phyloP scores from a whole-genome alignment of 2,888 invertebrate species.

The Nemotelus nigrinus region DNA sequence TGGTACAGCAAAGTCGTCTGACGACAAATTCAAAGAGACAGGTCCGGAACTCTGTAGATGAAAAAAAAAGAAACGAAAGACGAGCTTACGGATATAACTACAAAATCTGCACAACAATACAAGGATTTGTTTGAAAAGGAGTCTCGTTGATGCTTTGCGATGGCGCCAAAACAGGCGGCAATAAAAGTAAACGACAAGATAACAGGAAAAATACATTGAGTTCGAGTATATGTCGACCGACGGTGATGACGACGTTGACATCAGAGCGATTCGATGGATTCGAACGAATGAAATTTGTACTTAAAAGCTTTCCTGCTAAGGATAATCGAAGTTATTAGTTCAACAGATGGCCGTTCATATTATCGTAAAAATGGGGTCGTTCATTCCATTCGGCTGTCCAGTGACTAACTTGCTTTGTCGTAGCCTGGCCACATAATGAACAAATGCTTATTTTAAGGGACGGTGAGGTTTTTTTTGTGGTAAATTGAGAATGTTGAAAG shows the following conservation, averaged over 20 bases:
- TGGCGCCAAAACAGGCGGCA: conserved; percentile 41
- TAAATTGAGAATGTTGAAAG: background rate
- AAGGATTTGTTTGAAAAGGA: no score
- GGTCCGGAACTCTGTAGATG: background rate
- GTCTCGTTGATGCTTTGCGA: conserved; percentile 7
- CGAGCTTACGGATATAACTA: background rate
- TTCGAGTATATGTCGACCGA: no score
- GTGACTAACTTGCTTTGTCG: background rate
- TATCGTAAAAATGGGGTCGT: conserved; percentile 28
- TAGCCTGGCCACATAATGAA: conserved; percentile 7
- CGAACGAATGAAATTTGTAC: conserved; percentile 22
- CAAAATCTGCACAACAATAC: background rate
- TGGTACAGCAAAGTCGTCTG: background rate
- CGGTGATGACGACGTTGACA: background rate
- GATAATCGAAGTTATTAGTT: conserved; percentile 41
- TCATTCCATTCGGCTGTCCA: conserved; percentile 1
- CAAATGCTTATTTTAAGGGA: background rate
- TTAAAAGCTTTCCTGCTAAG: conserved; percentile 30
- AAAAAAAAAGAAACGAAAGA: background rate
- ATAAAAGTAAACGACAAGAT: conserved; percentile 16
- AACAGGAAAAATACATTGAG: background rate
- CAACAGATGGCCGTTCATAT: conserved; percentile 25
- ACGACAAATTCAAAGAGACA: background rate
- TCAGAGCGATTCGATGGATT: conserved; percentile 6
- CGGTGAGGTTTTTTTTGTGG: background rate